Conservation (phyloP, 2,888 invertebrate genomes). For the Deroplatys truncata region DNA sequence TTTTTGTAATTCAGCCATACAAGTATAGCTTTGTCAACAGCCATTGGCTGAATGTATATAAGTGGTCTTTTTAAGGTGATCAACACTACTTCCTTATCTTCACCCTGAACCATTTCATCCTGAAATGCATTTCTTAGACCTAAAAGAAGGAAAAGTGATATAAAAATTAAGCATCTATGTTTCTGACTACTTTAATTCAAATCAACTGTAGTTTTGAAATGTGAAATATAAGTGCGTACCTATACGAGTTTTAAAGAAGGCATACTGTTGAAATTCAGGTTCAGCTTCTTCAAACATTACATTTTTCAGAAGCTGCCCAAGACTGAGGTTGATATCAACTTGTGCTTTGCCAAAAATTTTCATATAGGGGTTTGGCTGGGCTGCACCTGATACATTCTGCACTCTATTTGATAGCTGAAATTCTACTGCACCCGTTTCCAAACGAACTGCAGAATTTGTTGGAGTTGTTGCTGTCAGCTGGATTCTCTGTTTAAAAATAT, state of each 20-base stretch:
- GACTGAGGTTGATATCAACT: conserved; percentile 87
- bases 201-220: neutral
- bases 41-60: conserved; percentile 93
- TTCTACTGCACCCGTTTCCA: conserved; percentile 93
- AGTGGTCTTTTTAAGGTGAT: conserved; percentile 90
- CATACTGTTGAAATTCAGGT: conserved; percentile 95
- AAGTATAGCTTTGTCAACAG: conserved; percentile 95
- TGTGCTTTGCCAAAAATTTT: conserved; percentile 77
- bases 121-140: conserved; percentile 74
- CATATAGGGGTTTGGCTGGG: conserved; percentile 57
- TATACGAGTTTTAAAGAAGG: conserved; percentile 95
- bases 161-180: neutral
- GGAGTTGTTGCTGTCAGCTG: conserved; percentile 98
- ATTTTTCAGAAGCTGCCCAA: conserved; percentile 92
- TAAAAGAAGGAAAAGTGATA: conserved; percentile 21
- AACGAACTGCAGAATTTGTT: conserved; percentile 90
- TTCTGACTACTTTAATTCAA: neutral
- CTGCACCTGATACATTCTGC: conserved; percentile 69
- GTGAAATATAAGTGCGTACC: conserved; percentile 44
- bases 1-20: conserved; percentile 99
- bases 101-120: conserved; percentile 83
- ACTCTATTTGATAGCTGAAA: conserved; percentile 91
- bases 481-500: conserved; percentile 61
- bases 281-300: conserved; percentile 96
- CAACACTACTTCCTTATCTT: conserved; percentile 79